A percentile compares a stretch with the other conserved stretches of the same genome.
These are phyloP conservation scores for Rhynchotus rufescens DNA, from an alignment of 2,797 vertebrate species.

Conservation along the genomic window DNA sequence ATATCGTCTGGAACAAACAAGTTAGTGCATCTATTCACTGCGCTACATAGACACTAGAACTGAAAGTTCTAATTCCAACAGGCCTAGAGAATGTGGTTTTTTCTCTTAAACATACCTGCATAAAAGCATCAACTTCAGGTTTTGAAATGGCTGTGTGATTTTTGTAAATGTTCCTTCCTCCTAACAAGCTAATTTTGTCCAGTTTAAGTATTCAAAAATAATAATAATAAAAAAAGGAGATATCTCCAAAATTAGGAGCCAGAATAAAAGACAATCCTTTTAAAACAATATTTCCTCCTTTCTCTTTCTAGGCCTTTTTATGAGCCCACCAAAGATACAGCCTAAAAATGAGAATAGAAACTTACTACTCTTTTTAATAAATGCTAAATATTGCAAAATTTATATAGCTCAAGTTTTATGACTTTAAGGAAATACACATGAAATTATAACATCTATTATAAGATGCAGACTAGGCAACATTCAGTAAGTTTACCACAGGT, in stretches of 20 bases:
- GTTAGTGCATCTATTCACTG: background rate
- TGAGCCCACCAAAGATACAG: background rate
- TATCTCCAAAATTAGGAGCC: background rate
- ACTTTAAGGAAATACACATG: background rate
- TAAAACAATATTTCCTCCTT: background rate
- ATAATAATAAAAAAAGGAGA: background rate
- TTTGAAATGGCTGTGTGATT: background rate
- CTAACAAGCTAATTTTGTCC: background rate
- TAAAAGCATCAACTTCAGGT: background rate
- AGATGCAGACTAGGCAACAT: background rate
- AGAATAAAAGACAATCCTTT: background rate
- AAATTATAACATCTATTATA: background rate
- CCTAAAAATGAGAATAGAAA: background rate
- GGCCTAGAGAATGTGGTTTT: background rate
- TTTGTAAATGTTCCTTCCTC: background rate
- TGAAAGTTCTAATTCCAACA: background rate
- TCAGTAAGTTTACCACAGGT: background rate
- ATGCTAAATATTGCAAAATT: background rate
- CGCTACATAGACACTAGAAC: background rate
- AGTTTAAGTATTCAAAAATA: background rate
- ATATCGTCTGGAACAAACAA: background rate
- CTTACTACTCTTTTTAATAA: background rate
- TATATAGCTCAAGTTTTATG: background rate
- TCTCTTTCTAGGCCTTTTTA: background rate
- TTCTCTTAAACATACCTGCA: background rate